phyloP scores from a whole-genome alignment of 1,140 invertebrate genomes.

The Lanistes nyassanus region DNA sequence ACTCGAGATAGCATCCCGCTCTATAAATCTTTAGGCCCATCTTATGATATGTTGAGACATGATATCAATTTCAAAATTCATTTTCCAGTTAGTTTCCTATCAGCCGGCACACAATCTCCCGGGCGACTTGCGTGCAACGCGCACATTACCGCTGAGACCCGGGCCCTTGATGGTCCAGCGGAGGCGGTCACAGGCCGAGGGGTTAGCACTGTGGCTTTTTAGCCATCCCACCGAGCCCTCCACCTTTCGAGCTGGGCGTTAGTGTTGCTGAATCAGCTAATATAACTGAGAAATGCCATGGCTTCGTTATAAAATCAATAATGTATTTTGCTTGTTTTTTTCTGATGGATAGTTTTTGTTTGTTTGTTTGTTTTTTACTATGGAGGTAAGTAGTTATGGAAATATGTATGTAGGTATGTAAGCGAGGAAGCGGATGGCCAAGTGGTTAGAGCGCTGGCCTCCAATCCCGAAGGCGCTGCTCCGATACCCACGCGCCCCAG shows the following conservation, averaged over 20 bases:
- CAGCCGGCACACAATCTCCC: slow-evolving; percentile 1
- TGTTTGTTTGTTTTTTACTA: not conserved
- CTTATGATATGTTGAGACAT: slow-evolving; percentile 31
- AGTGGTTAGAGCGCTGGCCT: too few relatives aligned
- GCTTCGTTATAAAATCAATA: too few relatives aligned
- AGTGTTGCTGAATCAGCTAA: too few relatives aligned
- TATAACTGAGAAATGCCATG: too few relatives aligned
- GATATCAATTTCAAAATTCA: slow-evolving; percentile 32
- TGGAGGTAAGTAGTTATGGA: not conserved
- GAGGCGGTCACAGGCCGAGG: not conserved
- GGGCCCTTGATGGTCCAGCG: not conserved
- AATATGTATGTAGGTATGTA: not conserved
- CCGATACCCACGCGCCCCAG: too few relatives aligned
- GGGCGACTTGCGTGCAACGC: slow-evolving; percentile 2
- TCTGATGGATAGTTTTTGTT: not conserved
- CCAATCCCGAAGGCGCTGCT: too few relatives aligned
- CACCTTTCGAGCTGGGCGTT: too few relatives aligned
- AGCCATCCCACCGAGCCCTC: too few relatives aligned
- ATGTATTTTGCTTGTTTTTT: not conserved
- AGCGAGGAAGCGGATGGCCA: too few relatives aligned
- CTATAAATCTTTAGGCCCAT: slow-evolving; percentile 28
- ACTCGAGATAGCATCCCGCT: slow-evolving; percentile 24
- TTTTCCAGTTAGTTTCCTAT: slow-evolving; percentile 31
- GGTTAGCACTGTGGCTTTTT: not conserved
- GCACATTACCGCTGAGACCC: not conserved